Conservation (phyloP, 2,888 invertebrate genomes). For the Empis livida region DNA sequence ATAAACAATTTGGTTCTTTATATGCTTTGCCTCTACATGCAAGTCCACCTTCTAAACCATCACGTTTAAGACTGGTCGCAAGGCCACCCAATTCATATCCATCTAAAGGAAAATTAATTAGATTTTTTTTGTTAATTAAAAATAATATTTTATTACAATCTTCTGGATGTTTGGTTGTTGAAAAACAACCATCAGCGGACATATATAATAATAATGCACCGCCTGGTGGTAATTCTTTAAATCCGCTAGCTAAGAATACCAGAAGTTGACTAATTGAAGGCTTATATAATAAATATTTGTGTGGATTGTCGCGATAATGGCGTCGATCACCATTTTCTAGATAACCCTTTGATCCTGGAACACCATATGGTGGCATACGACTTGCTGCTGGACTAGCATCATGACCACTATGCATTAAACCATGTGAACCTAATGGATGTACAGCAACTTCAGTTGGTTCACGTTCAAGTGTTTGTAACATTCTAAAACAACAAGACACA, state of each 20-base stretch:
- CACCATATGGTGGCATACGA: slow-evolving; percentile 40
- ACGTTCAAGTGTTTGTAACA: slow-evolving; percentile 87
- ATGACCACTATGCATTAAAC: slow-evolving; percentile 33
- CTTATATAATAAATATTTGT: slow-evolving; percentile 91
- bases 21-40: slow-evolving; percentile 34
- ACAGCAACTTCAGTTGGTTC: slow-evolving; percentile 77
- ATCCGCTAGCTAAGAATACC: slow-evolving; percentile 83
- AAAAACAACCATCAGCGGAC: slow-evolving; percentile 83
- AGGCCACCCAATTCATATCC: slow-evolving; percentile 89
- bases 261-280: slow-evolving; percentile 88
- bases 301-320: slow-evolving; percentile 75
- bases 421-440: slow-evolving; percentile 37
- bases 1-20: slow-evolving; percentile 67
- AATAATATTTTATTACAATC: slow-evolving; percentile 51
- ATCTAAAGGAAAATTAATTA: slow-evolving; percentile 37
- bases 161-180: slow-evolving; percentile 72
- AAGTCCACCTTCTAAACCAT: slow-evolving; percentile 39
- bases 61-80: slow-evolving; percentile 74
- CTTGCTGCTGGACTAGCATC: slow-evolving; percentile 37
- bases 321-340: slow-evolving; percentile 60
- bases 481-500: slow-evolving; percentile 44
- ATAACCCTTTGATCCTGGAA: slow-evolving; percentile 41
- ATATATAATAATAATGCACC: slow-evolving; percentile 85
- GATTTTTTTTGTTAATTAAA: neutral
- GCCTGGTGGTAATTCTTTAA: slow-evolving; percentile 84